These are phyloP conservation scores for Keiferia lycopersicella DNA, from an alignment of 2,888 invertebrate species.

Conservation along the genomic window DNA sequence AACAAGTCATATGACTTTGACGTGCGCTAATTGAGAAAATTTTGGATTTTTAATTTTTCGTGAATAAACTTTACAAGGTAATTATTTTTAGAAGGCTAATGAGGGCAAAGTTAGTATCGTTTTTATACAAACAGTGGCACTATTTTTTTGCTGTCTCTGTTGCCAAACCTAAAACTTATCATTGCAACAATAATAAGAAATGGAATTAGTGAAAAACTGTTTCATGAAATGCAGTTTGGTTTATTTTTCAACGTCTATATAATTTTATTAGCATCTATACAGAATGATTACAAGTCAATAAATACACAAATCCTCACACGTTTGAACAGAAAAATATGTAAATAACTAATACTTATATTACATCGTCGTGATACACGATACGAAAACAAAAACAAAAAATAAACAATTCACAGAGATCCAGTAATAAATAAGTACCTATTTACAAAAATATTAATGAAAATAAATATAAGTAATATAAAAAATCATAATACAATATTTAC, in stretches of 20 bases:
- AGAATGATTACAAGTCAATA: constrained; percentile 24
- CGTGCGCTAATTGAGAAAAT: too few species aligned
- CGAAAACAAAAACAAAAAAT: constrained; percentile 29
- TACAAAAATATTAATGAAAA: constrained; percentile 22
- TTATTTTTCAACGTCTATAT: constrained; percentile 12
- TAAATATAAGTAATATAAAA: constrained; percentile 13
- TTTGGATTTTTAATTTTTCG: too few species aligned
- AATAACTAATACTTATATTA: constrained; percentile 38
- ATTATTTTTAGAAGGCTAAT: too few species aligned
- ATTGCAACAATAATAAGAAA: background rate
- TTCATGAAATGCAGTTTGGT: constrained; percentile 27
- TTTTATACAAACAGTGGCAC: too few species aligned
- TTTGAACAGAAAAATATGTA: constrained; percentile 49
- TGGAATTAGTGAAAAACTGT: background rate
- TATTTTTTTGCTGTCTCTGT: too few species aligned
- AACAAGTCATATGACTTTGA: too few species aligned
- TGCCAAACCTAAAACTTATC: too few species aligned
- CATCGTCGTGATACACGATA: constrained; percentile 58
- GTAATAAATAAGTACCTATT: constrained; percentile 9
- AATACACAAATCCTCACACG: constrained; percentile 36
- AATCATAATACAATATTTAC: background rate
- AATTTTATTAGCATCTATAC: constrained; percentile 19
- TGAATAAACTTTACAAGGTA: too few species aligned
- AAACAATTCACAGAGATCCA: background rate
- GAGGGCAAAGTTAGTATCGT: too few species aligned